Base-by-base conservation (phyloP, 2,113 vertebrate genomes). In the Sakesphorus luctuosus region DNA sequence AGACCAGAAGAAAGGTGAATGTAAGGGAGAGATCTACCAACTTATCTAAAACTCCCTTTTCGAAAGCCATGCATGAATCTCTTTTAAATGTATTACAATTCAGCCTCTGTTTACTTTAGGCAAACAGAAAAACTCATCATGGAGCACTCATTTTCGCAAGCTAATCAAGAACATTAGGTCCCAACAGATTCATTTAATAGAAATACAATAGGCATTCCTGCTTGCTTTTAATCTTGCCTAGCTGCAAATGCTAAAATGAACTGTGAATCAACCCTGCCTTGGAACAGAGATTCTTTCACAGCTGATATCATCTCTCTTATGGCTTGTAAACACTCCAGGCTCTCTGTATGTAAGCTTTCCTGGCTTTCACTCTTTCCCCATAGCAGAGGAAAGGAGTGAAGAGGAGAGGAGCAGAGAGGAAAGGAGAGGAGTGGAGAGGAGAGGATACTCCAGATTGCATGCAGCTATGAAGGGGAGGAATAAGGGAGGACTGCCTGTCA, bases 131-230 rank as follows among this genome's bases (percentile, higher is more conserved):
- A 97, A 97, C 80, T 97, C 97, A 98, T 94, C 43, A 78, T 93
- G 58, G 93, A 97, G 87, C 80, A 84, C 94, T 97, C 89, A 88
- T 97, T 98, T 97, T 97, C 56, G 3, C 97, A 97, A 97, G 97
- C 97, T 98, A 97, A 97, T 98, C 97, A 97, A 98, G 97, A 98
- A 97, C 94, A 97, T 97, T 97, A 97, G 94, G 96, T 97, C 97
- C 95, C 98, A 97, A 97, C 92, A 97, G 97, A 98, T 97, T 98
- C 95, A 97, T 97, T 97, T 97, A 97, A 98, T 96, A 98, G 97
- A 98, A 98, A 98, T 98, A 98, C 97, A 98, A 98, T 97, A 98
- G 96, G 96, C 96, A 97, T 97, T 97, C 97, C 96, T 96, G 95
- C 96, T 97, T 97, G 94, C 97, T 98, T 97, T 97, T 98, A 97